Percentiles rank a stretch among this genome's conserved stretches.
These are phyloP conservation scores for Pica pica DNA, from an alignment of 2,113 vertebrate species.

Conservation along the genomic window DNA sequence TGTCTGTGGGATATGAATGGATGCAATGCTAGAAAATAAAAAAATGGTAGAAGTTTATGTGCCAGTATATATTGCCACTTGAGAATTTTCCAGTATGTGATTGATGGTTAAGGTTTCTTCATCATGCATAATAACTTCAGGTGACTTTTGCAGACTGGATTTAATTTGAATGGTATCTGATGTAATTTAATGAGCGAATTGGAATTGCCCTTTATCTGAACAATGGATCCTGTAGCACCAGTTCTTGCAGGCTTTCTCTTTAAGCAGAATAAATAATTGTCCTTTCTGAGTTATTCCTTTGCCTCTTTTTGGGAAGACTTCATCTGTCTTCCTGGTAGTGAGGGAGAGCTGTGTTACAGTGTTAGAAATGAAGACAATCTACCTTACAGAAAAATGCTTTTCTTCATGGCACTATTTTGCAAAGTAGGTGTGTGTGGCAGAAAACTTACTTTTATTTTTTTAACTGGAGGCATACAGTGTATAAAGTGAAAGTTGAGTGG, in stretches of 20 bases:
- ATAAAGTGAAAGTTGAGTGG: background rate
- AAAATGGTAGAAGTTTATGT: background rate
- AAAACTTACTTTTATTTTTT: background rate
- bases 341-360: background rate
- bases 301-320: background rate
- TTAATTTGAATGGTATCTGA: background rate
- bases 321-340: background rate
- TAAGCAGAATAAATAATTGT: background rate
- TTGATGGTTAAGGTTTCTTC: background rate
- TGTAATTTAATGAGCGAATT: background rate
- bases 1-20: background rate
- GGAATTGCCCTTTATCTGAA: background rate
- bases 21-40: background rate
- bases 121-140: background rate
- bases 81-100: background rate
- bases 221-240: background rate
- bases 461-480: background rate
- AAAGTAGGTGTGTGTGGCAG: background rate
- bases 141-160: background rate
- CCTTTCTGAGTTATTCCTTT: background rate
- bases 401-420: background rate
- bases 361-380: background rate
- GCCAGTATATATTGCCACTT: background rate
- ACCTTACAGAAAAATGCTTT: background rate
- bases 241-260: background rate